Conservation (phyloP, 1,140 invertebrate genomes). For the Apocrypta bakeri region DNA sequence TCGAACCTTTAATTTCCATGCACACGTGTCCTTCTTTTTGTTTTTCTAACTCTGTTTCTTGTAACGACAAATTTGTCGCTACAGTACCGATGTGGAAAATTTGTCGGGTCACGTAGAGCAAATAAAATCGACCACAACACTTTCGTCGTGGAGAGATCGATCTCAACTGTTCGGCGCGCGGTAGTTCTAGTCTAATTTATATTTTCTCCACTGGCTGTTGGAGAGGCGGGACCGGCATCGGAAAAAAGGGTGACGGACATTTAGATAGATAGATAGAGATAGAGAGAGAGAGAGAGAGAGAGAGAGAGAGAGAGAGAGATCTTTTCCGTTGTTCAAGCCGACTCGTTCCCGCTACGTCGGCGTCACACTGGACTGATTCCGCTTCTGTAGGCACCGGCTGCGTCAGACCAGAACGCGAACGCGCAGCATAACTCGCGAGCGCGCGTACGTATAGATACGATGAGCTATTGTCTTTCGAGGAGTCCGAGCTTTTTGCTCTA, state of each 20-base stretch:
- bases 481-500: neutral
- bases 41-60: too few relatives aligned
- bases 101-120: too few relatives aligned
- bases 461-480: slow-evolving; percentile 27
- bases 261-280: slow-evolving; percentile 35
- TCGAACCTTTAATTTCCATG: too few relatives aligned
- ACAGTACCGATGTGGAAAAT: too few relatives aligned
- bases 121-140: slow-evolving; percentile 36
- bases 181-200: slow-evolving; percentile 67
- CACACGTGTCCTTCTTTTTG: too few relatives aligned
- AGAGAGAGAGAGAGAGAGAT: neutral
- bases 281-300: neutral
- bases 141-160: slow-evolving; percentile 51
- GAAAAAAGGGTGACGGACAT: slow-evolving; percentile 53
- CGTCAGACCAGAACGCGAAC: slow-evolving; percentile 44
- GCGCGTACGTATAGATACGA: slow-evolving; percentile 12
- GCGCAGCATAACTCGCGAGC: neutral
- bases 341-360: neutral
- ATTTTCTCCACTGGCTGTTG: slow-evolving; percentile 59
- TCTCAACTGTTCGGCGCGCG: slow-evolving; percentile 60
- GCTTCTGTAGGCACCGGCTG: neutral
- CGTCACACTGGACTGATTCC: slow-evolving; percentile 59
- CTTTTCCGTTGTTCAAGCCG: slow-evolving; percentile 40
- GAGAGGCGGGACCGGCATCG: slow-evolving; percentile 48
- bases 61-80: too few relatives aligned